Evolutionary conservation across 2,888 invertebrate genomes (phyloP).

Genomic region (Spodoptera exigua): DNA sequence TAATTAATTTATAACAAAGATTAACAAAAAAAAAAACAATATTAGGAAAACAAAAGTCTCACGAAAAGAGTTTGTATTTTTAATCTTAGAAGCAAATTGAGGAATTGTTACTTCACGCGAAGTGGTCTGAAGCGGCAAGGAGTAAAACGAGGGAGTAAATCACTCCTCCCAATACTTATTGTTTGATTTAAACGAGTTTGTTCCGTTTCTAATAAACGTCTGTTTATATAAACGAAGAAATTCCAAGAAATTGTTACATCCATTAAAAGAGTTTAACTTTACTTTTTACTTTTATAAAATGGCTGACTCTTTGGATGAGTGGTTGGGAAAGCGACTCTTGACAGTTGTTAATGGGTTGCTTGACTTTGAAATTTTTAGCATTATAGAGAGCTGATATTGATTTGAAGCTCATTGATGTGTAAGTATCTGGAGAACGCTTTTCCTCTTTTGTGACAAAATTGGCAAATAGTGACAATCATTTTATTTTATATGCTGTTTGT

Average conservation of each 20-base stretch:
- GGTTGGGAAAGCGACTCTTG: no score
- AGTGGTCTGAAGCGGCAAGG: neutral
- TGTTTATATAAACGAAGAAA: slow-evolving; percentile 6
- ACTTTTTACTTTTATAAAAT: no score
- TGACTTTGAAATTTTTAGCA: no score
- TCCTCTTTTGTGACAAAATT: no score
- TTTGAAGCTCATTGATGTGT: no score
- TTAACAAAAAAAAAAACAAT: neutral
- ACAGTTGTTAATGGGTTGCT: no score
- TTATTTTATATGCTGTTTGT: no score
- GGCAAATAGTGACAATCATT: no score
- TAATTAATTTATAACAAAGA: neutral
- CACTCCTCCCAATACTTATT: slow-evolving; percentile 13
- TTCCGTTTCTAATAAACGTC: slow-evolving; percentile 11
- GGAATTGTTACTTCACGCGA: neutral
- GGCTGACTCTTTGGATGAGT: no score
- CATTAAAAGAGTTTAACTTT: slow-evolving; percentile 1
- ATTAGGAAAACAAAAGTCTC: slow-evolving; percentile 2
- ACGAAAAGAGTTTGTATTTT: slow-evolving; percentile 13
- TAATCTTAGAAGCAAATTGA: slow-evolving; percentile 16
- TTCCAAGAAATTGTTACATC: neutral
- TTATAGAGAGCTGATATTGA: no score
- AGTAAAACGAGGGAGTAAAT: slow-evolving; percentile 27
- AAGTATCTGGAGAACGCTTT: no score
- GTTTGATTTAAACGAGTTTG: slow-evolving; percentile 21